Percentiles rank a stretch among this genome's conserved stretches.
Conservation (phyloP, 2,797 vertebrate species). For the Acanthurus lineatus region DNA sequence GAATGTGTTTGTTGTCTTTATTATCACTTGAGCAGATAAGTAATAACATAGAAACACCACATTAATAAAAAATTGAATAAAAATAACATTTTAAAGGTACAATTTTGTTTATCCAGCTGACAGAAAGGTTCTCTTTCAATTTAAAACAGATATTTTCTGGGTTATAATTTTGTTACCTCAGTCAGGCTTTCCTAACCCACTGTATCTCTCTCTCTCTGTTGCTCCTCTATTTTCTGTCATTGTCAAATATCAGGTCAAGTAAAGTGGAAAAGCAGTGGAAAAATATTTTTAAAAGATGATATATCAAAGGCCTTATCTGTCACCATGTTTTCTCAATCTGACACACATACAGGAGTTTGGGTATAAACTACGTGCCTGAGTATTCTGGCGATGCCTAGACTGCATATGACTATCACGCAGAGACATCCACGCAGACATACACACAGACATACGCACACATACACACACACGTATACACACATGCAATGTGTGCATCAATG, state of each 20-base stretch:
- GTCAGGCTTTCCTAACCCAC: background rate
- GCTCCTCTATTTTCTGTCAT: conserved; percentile 15
- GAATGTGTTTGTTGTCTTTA: conserved; percentile 6
- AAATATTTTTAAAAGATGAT: conserved; percentile 43
- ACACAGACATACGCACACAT: conserved; percentile 44
- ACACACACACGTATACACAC: conserved; percentile 42
- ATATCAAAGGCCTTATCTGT: conserved; percentile 62
- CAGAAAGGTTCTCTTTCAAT: background rate
- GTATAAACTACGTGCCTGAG: conserved; percentile 56
- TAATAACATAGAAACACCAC: background rate
- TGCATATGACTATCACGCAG: conserved; percentile 73
- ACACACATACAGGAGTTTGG: conserved; percentile 65
- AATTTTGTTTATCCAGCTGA: background rate
- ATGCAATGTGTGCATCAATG: conserved; percentile 74
- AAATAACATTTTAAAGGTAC: background rate
- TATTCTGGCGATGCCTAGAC: conserved; percentile 75
- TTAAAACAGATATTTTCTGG: background rate
- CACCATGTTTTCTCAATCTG: conserved; percentile 53
- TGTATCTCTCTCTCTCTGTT: conserved; percentile 1
- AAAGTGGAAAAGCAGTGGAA: conserved; percentile 22
- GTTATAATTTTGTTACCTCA: background rate
- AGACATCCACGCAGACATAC: conserved; percentile 9
- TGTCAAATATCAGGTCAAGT: conserved; percentile 44
- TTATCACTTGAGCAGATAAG: background rate
- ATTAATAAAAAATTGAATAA: background rate